Evolutionary conservation across 2,888 invertebrate species (phyloP).

Genomic region (Abrostola triplasia): DNA sequence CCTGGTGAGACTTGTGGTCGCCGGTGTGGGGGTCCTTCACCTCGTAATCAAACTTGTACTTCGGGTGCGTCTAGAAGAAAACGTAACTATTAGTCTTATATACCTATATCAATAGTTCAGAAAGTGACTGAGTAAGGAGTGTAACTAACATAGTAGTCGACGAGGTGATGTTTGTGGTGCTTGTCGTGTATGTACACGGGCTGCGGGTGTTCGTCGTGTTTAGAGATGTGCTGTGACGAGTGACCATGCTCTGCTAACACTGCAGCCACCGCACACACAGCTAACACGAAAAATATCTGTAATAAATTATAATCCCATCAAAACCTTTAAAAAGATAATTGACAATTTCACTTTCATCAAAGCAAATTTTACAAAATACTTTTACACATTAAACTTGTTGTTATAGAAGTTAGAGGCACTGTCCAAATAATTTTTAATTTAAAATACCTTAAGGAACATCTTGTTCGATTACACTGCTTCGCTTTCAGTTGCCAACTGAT

Average conservation of each 20-base stretch:
- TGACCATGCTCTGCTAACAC: slow-evolving; percentile 42
- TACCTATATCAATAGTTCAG: too few species aligned
- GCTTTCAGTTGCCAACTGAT: slow-evolving; percentile 30
- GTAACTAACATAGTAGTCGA: slow-evolving; percentile 37
- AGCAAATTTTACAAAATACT: too few species aligned
- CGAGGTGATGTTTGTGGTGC: slow-evolving; percentile 41
- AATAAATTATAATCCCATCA: neutral
- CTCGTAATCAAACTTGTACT: slow-evolving; percentile 68
- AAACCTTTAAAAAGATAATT: too few species aligned
- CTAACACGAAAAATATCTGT: slow-evolving; percentile 39
- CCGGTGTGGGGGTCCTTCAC: slow-evolving; percentile 86
- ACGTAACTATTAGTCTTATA: too few species aligned
- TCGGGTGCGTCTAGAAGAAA: slow-evolving; percentile 27
- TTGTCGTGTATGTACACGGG: slow-evolving; percentile 36
- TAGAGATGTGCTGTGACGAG: slow-evolving; percentile 63
- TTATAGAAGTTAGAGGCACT: neutral
- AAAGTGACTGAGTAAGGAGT: too few species aligned
- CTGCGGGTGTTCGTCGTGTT: slow-evolving; percentile 59
- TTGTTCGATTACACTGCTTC: slow-evolving; percentile 19
- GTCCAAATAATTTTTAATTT: neutral
- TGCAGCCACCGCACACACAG: slow-evolving; percentile 13
- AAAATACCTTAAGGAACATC: slow-evolving; percentile 40
- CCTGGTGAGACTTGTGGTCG: slow-evolving; percentile 86
- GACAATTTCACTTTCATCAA: too few species aligned
- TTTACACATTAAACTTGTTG: too few species aligned